Conservation (phyloP, 2,888 invertebrate species). For the Lampropteryx suffumata region DNA sequence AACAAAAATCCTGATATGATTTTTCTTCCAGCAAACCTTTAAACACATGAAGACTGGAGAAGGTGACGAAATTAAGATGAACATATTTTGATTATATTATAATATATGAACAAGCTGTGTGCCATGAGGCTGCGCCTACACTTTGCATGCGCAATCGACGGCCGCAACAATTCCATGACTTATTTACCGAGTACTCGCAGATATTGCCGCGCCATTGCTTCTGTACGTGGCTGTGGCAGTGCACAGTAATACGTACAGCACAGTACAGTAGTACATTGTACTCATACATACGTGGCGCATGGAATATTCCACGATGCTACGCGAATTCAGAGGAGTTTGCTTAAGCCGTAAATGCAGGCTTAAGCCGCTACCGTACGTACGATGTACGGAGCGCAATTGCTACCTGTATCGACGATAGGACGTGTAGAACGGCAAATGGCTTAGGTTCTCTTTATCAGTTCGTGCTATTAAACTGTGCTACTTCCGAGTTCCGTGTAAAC, state of each 20-base stretch:
- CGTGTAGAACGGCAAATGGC: too few relatives aligned
- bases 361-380: not conserved
- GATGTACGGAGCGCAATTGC: not conserved
- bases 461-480: not conserved
- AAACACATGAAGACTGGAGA: too few relatives aligned
- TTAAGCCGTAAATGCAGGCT: constrained; percentile 7
- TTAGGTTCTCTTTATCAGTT: too few relatives aligned
- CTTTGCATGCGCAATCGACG: constrained; percentile 18
- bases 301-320: not conserved
- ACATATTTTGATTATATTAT: too few relatives aligned
- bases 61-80: too few relatives aligned
- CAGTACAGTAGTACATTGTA: too few relatives aligned
- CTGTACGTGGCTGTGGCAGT: not conserved
- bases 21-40: too few relatives aligned
- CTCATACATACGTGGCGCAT: not conserved
- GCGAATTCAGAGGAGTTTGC: not conserved
- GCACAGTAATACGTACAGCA: not conserved
- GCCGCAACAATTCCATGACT: constrained; percentile 15
- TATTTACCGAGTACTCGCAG: constrained; percentile 14
- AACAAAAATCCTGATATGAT: too few relatives aligned
- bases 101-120: not conserved
- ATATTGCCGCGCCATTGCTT: constrained; percentile 4
- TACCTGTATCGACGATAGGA: not conserved
- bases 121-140: not conserved
- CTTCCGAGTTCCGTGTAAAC: too few relatives aligned